Evolutionary conservation across 1,140 invertebrate species (phyloP).

Genomic region (Lethrus apterus): DNA sequence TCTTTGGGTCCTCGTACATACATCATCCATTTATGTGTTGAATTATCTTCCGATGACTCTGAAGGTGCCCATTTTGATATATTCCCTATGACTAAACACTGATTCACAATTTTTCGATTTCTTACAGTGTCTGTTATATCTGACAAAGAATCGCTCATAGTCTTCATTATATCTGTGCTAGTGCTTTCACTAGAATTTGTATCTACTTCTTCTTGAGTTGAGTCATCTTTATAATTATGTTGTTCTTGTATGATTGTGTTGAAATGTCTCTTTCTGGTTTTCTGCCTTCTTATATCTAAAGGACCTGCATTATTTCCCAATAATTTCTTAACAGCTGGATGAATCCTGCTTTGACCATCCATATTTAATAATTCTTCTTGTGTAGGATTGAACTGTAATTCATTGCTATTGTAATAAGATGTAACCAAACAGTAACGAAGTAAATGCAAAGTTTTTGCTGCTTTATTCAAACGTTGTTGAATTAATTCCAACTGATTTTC

Average conservation of each 20-base stretch:
- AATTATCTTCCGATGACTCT: constrained; percentile 55
- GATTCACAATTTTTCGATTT: constrained; percentile 34
- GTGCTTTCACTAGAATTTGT: neutral
- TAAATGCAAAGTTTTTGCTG: constrained; percentile 59
- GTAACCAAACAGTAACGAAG: constrained; percentile 61
- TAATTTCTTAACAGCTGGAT: constrained; percentile 63
- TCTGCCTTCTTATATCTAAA: constrained; percentile 24
- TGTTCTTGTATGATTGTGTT: constrained; percentile 7
- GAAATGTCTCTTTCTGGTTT: too few species aligned
- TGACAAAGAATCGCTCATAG: too few species aligned
- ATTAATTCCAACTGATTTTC: constrained; percentile 43
- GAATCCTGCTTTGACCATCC: constrained; percentile 52
- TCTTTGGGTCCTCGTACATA: constrained; percentile 67
- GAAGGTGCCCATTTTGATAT: constrained; percentile 75
- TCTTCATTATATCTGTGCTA: constrained; percentile 6
- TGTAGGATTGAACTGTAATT: constrained; percentile 43
- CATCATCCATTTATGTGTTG: constrained; percentile 87
- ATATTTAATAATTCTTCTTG: constrained; percentile 21
- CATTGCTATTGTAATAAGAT: constrained; percentile 60
- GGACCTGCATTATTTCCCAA: constrained; percentile 49
- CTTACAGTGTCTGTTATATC: too few species aligned
- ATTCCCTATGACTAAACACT: constrained; percentile 64
- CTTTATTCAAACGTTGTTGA: constrained; percentile 51
- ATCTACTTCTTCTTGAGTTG: constrained; percentile 9
- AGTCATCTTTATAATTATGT: neutral